Percentiles rank a stretch among this genome's conserved stretches.
phyloP scores from a whole-genome alignment of 1,140 invertebrate species.

The Lordiphosa clarofinis region DNA sequence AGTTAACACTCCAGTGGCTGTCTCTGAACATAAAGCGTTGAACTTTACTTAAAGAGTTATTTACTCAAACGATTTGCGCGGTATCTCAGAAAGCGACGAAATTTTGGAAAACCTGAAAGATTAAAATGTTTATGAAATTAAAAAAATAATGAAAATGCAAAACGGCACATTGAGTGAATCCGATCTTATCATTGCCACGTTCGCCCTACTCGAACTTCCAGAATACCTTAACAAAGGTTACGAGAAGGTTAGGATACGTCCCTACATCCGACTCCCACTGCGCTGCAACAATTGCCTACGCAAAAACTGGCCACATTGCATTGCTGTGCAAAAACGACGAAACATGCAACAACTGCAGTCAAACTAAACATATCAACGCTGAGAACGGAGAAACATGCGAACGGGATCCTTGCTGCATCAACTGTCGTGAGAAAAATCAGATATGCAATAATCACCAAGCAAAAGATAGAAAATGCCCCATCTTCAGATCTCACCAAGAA shows the following conservation, averaged over 20 bases:
- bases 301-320: slow-evolving; percentile 1
- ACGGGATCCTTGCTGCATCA: too few relatives aligned
- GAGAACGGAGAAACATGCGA: too few relatives aligned
- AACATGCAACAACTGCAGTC: slow-evolving; percentile 5
- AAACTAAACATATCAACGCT: not conserved
- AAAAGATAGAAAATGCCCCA: not conserved
- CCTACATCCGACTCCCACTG: not conserved
- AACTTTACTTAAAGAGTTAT: too few relatives aligned
- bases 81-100: too few relatives aligned
- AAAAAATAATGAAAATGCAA: too few relatives aligned
- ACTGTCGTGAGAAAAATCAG: too few relatives aligned
- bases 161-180: not conserved
- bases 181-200: not conserved
- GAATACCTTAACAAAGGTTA: not conserved
- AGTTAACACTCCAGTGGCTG: too few relatives aligned
- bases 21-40: too few relatives aligned
- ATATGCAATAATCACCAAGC: too few relatives aligned
- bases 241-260: not conserved
- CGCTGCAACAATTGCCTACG: slow-evolving; percentile 8
- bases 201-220: not conserved
- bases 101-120: too few relatives aligned
- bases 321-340: not conserved
- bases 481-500: not conserved
- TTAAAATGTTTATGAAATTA: too few relatives aligned
- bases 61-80: too few relatives aligned